Evolutionary conservation across 2,888 invertebrate genomes (phyloP), one percentile per base, ranked within the genome.

Genomic region (Helleia helle): DNA sequence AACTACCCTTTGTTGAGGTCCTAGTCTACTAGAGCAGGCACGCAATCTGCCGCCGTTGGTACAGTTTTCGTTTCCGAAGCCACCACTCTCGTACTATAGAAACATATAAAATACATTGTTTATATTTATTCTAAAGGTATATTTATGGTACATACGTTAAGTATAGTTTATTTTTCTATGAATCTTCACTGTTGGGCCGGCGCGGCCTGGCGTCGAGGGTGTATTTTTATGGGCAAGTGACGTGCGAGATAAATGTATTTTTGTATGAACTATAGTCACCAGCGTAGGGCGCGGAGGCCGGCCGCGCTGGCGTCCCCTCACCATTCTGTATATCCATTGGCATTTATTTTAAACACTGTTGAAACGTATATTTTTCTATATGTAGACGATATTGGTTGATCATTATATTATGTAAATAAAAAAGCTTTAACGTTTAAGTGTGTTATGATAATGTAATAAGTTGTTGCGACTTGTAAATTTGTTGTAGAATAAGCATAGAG

Each of bases 391-490:
- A 47, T 55, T 44, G 47, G 57, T 58, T 54, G 43, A 47, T 45
- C 48, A 51, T 46, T 55, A 50, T 49, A 45, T 46, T 54, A 34
- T 59, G 59, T 62, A 62, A 59, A 58, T 59, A 60, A 55, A 56
- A 68, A 74, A 81, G 80, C 77, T 80, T 81, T 80, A 80, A 80
- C 55, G 71, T 71, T 65, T 61, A 71, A 70, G 30, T 39, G 15
- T 73, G 64, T 65, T 62, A 65, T 59, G 54, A 59, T 59, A 62
- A 65, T 60, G 61, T 73, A 75, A 67, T 56, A 52, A 68, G 65
- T 71, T 79, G 79, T 81, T 81, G 70, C 62, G 48, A 57, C 65
- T 52, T 74, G 72, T 75, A 74, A 68, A 71, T 71, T 80, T 73
- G 75, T 79, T 77, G 60, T 76, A 71, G 67, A 58, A 48, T 71